A percentile compares a stretch with the other conserved stretches of the same genome.
phyloP scores from a whole-genome alignment of 2,797 vertebrate genomes.

The Notolabrus celidotus region DNA sequence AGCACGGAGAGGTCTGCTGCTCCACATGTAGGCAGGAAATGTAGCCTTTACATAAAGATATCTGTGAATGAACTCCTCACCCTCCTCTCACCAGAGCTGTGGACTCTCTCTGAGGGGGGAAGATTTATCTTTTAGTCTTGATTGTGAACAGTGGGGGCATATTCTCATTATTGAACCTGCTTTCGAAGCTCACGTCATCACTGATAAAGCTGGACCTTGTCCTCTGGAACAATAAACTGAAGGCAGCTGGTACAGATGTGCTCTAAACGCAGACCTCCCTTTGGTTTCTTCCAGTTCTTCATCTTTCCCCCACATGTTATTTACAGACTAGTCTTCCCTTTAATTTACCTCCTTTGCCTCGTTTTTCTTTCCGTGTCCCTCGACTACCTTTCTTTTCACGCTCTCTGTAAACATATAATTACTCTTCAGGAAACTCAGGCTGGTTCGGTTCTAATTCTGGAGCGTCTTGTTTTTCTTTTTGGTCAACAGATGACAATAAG shows the following conservation, averaged over 20 bases:
- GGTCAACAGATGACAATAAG: no score
- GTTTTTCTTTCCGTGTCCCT: no score
- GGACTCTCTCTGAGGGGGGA: background rate
- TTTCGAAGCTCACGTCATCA: background rate
- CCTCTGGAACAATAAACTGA: background rate
- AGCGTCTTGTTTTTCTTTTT: background rate
- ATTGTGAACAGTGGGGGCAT: background rate
- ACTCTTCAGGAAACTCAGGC: background rate
- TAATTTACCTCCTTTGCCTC: background rate
- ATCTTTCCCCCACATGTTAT: background rate
- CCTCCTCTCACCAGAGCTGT: background rate
- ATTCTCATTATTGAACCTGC: background rate
- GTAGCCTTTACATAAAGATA: conserved; percentile 23
- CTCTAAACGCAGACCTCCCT: background rate
- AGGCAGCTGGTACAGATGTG: background rate
- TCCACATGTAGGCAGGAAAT: conserved; percentile 42
- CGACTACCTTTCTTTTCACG: background rate
- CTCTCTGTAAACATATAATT: background rate
- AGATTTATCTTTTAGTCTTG: background rate
- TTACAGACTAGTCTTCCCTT: background rate
- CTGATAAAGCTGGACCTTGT: conserved; percentile 43
- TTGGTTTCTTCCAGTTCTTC: background rate
- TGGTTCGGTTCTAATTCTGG: background rate
- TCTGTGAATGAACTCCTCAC: background rate
- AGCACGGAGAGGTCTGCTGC: conserved; percentile 12